phyloP scores from a whole-genome alignment of 2,888 invertebrate genomes.

The Drosophila heteroneura region DNA sequence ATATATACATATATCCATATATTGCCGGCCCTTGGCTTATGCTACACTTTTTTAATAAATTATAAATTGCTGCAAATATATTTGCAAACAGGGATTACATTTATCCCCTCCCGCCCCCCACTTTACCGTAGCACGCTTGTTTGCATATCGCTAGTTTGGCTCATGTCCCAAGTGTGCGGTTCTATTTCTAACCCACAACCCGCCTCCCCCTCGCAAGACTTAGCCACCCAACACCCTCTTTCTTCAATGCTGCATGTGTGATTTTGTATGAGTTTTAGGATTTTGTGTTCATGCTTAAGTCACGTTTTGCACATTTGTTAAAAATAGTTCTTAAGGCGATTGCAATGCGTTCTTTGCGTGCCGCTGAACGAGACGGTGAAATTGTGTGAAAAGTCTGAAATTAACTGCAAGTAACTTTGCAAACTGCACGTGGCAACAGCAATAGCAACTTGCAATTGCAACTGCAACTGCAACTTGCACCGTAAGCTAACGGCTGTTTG shows the following conservation, averaged over 20 bases:
- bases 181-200: constrained; percentile 30
- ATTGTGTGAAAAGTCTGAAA: constrained; percentile 73
- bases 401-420: constrained; percentile 66
- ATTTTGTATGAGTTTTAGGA: constrained; percentile 64
- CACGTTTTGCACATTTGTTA: constrained; percentile 81
- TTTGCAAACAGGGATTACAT: constrained; percentile 80
- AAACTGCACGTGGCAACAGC: constrained; percentile 40
- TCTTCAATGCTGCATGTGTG: constrained; percentile 27
- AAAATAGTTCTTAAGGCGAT: constrained; percentile 81
- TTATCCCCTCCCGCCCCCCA: constrained; percentile 42
- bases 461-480: constrained; percentile 15
- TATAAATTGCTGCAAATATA: constrained; percentile 81
- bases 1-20: neutral
- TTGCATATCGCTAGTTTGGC: constrained; percentile 72
- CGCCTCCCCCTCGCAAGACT: neutral
- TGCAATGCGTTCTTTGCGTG: constrained; percentile 43
- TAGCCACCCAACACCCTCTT: neutral
- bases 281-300: constrained; percentile 78
- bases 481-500: constrained; percentile 11
- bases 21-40: constrained; percentile 66
- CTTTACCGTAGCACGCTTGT: constrained; percentile 36
- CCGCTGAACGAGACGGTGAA: constrained; percentile 29
- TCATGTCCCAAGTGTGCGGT: constrained; percentile 67
- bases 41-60: constrained; percentile 78
- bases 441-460: constrained; percentile 23